Evolutionary conservation across 2,888 invertebrate species (phyloP), one percentile per base, ranked within the genome.

Genomic region (Ichneumoninae sp.): DNA sequence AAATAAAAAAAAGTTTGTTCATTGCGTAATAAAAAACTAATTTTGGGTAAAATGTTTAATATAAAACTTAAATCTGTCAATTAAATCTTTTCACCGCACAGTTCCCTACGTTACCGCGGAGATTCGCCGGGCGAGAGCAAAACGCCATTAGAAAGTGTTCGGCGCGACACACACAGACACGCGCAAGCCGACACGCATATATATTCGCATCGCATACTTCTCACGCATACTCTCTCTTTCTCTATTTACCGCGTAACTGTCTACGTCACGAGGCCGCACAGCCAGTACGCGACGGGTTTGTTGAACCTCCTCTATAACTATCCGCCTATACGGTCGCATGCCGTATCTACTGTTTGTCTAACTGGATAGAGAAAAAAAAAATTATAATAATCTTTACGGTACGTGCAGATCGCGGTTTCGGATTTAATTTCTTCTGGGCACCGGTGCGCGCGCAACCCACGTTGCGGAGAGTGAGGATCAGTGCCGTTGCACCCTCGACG

Each of bases 61-160:
- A 13, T 0, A 57, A 57, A 57, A 57, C 7, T 60, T 19, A n/a
- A 30, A 30, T 7, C 16, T 33, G 19, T 63, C 60, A 22, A 40
- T 22, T 30, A n/a, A 50, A 47, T 73, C 63, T 47, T 52, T 16
- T 22, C 65, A 36, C 36, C 57, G 22, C 73, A 10, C 63, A 60
- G 71, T 68, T 75, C 36, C 68, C 22, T 60, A 16, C 60, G 13
- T 60, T 60, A 26, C 40, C 36, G 69, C 57, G 54, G 66, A 69
- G 63, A 84, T 80, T 77, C 36, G 60, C 68, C 76, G 50, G 50
- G n/a, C 77, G 76, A 82, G 85, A 76, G 79, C 73, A 81, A 63
- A 81, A 79, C 71, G 83, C 81, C 80, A 83, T 85, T 87, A 85
- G 87, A 87, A 87, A 85, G 85, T 87, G 85, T 80, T 75, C 22